These are phyloP conservation scores for Neoscelio sp. DNA, from an alignment of 2,888 invertebrate species.

Conservation along the genomic window DNA sequence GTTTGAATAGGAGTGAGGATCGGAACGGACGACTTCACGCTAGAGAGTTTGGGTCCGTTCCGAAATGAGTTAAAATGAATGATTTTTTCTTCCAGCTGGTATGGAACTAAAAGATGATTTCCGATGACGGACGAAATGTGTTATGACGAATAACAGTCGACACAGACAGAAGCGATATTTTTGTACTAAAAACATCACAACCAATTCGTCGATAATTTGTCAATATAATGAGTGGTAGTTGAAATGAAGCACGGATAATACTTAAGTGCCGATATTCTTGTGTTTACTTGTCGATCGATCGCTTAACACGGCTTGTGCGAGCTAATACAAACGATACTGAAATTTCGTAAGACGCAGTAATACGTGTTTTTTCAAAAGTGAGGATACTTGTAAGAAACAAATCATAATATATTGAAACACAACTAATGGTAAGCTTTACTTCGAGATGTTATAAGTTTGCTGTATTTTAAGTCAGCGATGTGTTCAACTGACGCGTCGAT, in stretches of 20 bases:
- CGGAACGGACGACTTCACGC: constrained; percentile 96
- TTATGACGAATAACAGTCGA: constrained; percentile 29
- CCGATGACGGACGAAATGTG: too few relatives aligned
- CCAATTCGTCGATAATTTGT: constrained; percentile 36
- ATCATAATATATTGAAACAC: constrained; percentile 61
- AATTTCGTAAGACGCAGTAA: constrained; percentile 24
- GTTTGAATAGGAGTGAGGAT: constrained; percentile 91
- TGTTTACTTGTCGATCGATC: constrained; percentile 20
- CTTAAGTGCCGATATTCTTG: constrained; percentile 52
- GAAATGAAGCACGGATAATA: constrained; percentile 42
- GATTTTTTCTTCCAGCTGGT: constrained; percentile 57
- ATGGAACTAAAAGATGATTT: constrained; percentile 56
- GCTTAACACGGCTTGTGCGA: constrained; percentile 26
- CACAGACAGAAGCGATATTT: constrained; percentile 67
- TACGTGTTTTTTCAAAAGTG: constrained; percentile 40
- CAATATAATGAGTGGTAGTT: constrained; percentile 19
- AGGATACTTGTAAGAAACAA: constrained; percentile 53
- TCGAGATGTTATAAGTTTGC: constrained; percentile 42
- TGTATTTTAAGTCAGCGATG: constrained; percentile 42
- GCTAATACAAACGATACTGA: constrained; percentile 33
- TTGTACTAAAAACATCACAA: constrained; percentile 59
- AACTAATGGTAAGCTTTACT: constrained; percentile 58
- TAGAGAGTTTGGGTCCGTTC: constrained; percentile 97
- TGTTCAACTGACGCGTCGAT: constrained; percentile 5
- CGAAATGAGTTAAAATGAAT: constrained; percentile 85